Evolutionary conservation across 2,888 invertebrate genomes (phyloP), one percentile per base, ranked within the genome.

Genomic region (Erannis defoliaria): DNA sequence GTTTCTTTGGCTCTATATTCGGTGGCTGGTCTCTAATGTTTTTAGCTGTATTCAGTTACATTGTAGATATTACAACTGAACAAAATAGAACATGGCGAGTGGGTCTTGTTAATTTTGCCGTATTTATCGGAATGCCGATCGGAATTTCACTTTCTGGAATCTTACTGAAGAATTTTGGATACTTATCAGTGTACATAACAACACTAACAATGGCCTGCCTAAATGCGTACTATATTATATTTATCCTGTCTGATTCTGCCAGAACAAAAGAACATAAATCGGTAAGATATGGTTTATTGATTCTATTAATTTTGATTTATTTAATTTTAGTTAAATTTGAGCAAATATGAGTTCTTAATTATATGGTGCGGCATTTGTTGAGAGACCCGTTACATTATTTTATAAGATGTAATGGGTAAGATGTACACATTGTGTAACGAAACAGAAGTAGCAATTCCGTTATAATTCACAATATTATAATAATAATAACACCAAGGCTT

Each of bases 201-300:
- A 12, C 60, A 31, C 9, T 62, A 12, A n/a, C 26, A 0, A 10
- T 59, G 14, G 49, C 56, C 0, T 5, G 35, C 10, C 5, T 48
- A 12, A 64, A 64, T 14, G 9, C 54, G 9, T 14, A 19, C 0
- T 66, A 66, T 21, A 21, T 62, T 12, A 26, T 29, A 12, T 59
- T 62, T 1, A n/a, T 55, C 9, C 16, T 66, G 21, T 35, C 37
- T 19, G 66, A 66, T 49, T 37, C 45, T 16, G 37, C 14, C 12
- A 53, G 80, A 96, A 96, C 10, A 94, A 96, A 1, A 96, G 96
- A 78, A 93, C 94, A 4, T 23, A 59, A 48, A 50, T 35, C 10
- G 56, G 66, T 66, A 40, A 59, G 59, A 23, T 0, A 23, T 42
- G 0, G 14, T 42, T 46, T 5, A 19, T 19, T 12, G 12, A 5